phyloP scores from a whole-genome alignment of 2,113 vertebrate genomes.

The Regulus satrapa region DNA sequence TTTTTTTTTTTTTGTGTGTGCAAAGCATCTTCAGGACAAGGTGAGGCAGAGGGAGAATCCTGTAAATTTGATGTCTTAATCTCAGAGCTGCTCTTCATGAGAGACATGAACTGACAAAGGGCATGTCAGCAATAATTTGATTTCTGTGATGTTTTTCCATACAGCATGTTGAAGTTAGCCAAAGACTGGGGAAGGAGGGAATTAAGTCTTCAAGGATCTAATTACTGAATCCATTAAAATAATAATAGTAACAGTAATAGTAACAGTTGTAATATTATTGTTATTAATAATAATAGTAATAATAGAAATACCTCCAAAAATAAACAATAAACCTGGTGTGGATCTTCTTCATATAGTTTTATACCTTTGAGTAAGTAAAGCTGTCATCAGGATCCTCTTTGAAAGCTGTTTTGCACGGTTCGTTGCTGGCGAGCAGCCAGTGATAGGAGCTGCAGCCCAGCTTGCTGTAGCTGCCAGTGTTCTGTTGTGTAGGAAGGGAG shows the following conservation, averaged over 20 bases:
- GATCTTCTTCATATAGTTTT: neutral
- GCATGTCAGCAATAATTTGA: neutral
- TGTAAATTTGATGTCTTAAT: neutral
- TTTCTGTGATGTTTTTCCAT: neutral
- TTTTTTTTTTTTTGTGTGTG: too few relatives aligned
- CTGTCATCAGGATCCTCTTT: neutral
- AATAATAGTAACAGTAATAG: neutral
- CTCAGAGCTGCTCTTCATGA: neutral
- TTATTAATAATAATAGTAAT: neutral
- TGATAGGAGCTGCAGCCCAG: neutral
- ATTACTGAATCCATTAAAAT: neutral
- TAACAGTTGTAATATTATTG: neutral
- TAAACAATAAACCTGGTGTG: neutral
- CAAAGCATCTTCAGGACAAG: neutral
- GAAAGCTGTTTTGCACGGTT: neutral
- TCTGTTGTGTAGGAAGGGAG: conserved; percentile 20
- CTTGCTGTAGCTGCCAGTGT: neutral
- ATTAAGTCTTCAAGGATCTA: neutral
- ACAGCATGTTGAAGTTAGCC: neutral
- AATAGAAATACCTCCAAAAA: neutral
- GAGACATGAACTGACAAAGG: neutral
- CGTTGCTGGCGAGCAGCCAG: neutral
- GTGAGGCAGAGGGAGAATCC: neutral
- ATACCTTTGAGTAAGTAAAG: neutral
- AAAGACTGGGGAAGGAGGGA: neutral